Conservation (phyloP, 2,888 invertebrate genomes). For the Cerceris rybyensis region DNA sequence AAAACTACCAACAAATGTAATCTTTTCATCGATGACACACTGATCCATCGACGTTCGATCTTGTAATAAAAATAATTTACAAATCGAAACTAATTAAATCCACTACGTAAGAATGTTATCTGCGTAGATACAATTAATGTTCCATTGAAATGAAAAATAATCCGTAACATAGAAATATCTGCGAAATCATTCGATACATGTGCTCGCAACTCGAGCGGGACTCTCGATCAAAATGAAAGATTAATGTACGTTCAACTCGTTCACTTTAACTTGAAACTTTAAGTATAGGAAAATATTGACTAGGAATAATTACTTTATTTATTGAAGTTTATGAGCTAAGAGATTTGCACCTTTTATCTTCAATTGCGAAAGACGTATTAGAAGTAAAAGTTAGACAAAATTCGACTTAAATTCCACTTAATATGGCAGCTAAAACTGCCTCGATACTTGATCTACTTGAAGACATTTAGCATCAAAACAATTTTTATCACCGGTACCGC, state of each 20-base stretch:
- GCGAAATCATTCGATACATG: not conserved
- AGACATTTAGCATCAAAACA: too few relatives aligned
- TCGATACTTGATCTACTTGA: too few relatives aligned
- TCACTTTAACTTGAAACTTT: too few relatives aligned
- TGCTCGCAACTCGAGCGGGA: not conserved
- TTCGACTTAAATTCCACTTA: too few relatives aligned
- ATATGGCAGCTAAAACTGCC: too few relatives aligned
- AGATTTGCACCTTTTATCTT: too few relatives aligned
- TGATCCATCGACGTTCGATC: not conserved
- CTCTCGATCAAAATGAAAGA: constrained; percentile 21
- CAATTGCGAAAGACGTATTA: too few relatives aligned
- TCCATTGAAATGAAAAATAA: constrained; percentile 24
- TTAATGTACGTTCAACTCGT: constrained; percentile 34
- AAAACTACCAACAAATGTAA: constrained; percentile 5
- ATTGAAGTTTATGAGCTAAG: too few relatives aligned
- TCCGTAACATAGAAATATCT: not conserved
- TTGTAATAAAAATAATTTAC: constrained; percentile 56
- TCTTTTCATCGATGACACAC: not conserved
- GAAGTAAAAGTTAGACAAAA: too few relatives aligned
- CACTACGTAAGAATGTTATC: constrained; percentile 49
- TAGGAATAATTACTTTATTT: too few relatives aligned
- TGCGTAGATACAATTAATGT: constrained; percentile 34
- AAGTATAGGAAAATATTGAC: too few relatives aligned
- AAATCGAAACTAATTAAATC: constrained; percentile 45
- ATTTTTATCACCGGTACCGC: too few relatives aligned